Evolutionary conservation across 2,113 vertebrate genomes (phyloP).

Genomic region (human): DNA sequence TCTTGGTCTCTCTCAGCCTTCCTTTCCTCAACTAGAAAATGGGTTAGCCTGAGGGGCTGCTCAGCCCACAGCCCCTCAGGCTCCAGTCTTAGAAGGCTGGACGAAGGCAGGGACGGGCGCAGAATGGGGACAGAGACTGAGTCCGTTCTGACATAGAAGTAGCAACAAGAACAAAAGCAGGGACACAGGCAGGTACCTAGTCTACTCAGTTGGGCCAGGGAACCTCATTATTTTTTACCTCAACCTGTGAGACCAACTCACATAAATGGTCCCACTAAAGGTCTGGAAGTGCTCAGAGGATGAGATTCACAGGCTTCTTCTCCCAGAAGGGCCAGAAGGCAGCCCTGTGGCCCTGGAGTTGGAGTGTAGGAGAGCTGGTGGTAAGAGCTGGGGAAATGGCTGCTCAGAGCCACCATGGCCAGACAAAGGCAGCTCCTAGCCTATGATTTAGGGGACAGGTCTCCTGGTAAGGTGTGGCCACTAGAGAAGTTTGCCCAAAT

Average conservation of each 20-base stretch:
- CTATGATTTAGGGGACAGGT: background rate
- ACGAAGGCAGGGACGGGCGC: background rate
- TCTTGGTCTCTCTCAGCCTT: background rate
- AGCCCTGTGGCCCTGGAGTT: background rate
- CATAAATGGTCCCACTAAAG: background rate
- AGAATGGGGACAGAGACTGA: background rate
- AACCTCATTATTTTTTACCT: background rate
- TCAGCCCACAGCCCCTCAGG: background rate
- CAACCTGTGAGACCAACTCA: background rate
- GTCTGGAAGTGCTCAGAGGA: background rate
- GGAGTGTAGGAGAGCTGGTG: background rate
- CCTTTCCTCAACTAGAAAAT: background rate
- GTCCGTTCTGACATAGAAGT: background rate
- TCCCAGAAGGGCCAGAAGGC: background rate
- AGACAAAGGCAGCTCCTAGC: no score
- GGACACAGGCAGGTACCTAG: background rate
- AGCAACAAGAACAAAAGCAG: slow-evolving; percentile 61
- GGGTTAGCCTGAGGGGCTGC: background rate
- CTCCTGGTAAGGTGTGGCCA: background rate
- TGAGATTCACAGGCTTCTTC: background rate
- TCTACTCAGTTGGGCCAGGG: no score
- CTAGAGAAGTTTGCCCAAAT: background rate
- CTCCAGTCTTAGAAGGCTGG: background rate
- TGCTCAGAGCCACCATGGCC: background rate
- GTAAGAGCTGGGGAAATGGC: background rate